Base-by-base conservation (phyloP, 2,113 vertebrate genomes). In the Dryoscopus gambensis region DNA sequence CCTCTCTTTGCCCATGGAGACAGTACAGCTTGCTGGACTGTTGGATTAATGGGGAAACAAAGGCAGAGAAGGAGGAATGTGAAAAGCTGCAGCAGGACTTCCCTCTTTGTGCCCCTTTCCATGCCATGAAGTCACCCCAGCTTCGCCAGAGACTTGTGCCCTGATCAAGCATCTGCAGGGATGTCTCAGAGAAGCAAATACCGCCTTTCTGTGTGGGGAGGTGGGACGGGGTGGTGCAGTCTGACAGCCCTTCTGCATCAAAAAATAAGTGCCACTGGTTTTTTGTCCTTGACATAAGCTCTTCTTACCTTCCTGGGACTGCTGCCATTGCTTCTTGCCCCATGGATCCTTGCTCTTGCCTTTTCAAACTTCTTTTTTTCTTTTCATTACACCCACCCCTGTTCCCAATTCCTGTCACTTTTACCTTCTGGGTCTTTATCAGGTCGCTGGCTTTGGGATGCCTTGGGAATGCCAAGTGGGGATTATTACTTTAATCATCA, bases 131-230 rank as follows among this genome's bases (percentile, higher is more conserved):
- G 20, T 13, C 57, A 37, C 35, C 17, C 35, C 60, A 84, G 40
- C 42, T 27, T 71, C 0, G 0, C n/a, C 33, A 13, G 19, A 30
- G 42, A 17, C 9, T 28, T 40, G 31, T 83, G 50, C 31, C 44
- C 57, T 47, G 27, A 39, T 27, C 28, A n/a, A 3, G 0, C n/a
- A 15, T 24, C 56, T 59, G 42, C 47, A 47, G 30, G 12, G 39
- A 50, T 70, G 39, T 52, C 39, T 81, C 53, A 50, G 31, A 59
- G 50, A 80, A 90, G 28, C 39, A 60, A 86, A 33, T 5, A 39
- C 13, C 37, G 59, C 46, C 13, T 78, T 84, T 89, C 42, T 89
- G 18, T 47, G 7, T 33, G 22, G 37, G 47, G 19, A 69, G 23
- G 7, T 77, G 35, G n/a, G 11, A 27, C 4, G 13, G 33, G 21